Conservation (phyloP, 2,888 invertebrate genomes). For the Hetaerina titia region DNA sequence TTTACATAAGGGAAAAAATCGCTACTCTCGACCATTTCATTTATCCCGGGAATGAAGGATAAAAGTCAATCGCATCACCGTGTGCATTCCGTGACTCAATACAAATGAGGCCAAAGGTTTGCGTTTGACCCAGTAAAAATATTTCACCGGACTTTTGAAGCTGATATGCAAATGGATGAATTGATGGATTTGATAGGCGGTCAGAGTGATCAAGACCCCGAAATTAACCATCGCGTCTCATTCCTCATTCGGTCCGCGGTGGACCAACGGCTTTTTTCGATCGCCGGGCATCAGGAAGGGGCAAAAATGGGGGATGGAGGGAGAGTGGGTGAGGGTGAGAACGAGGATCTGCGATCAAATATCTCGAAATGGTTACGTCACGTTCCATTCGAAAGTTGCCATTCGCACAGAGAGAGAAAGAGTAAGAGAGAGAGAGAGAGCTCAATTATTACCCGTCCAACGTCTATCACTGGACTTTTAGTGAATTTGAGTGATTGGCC, state of each 20-base stretch:
- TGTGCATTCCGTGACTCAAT: neutral
- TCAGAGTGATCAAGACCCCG: neutral
- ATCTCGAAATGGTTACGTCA: neutral
- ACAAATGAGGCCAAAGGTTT: neutral
- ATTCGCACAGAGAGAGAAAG: too few relatives aligned
- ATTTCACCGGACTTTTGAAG: constrained; percentile 30
- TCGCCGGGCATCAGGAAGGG: neutral
- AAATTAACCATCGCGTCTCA: constrained; percentile 30
- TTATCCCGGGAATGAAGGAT: neutral
- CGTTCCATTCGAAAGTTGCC: neutral
- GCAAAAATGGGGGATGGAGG: neutral
- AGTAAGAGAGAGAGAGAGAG: neutral
- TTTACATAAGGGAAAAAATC: too few relatives aligned
- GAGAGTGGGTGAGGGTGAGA: neutral
- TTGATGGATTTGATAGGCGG: constrained; percentile 59
- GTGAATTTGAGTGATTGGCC: neutral
- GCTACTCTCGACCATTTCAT: neutral
- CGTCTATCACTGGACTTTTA: neutral
- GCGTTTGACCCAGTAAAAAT: constrained; percentile 53
- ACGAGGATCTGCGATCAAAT: neutral
- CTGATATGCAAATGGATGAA: constrained; percentile 60
- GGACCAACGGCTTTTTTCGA: too few relatives aligned
- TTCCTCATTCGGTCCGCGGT: neutral
- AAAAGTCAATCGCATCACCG: neutral
- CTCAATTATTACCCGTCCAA: constrained; percentile 7